Percentiles rank a stretch among this genome's conserved stretches.
These are phyloP conservation scores for Conistra vaccinii DNA, from an alignment of 2,888 invertebrate species.

Conservation along the genomic window DNA sequence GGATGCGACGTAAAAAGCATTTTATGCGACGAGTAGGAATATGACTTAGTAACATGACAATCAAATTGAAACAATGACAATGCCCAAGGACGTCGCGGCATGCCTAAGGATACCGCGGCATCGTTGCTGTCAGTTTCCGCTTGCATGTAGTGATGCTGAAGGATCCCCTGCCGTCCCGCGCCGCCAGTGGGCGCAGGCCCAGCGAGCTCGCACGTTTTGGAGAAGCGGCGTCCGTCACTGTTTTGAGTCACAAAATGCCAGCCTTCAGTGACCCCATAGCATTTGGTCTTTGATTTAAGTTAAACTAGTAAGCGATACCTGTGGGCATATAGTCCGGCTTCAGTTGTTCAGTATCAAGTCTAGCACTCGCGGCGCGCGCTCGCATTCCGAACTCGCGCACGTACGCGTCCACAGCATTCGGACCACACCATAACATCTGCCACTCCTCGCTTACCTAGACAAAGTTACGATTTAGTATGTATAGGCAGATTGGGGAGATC, in stretches of 20 bases:
- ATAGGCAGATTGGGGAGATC: not conserved
- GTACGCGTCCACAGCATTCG: constrained; percentile 77
- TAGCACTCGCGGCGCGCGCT: constrained; percentile 77
- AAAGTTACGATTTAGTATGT: not conserved
- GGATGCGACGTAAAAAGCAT: not conserved
- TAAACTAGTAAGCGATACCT: constrained; percentile 74
- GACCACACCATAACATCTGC: constrained; percentile 84
- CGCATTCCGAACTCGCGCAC: constrained; percentile 81
- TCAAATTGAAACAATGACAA: no score
- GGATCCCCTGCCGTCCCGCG: no score
- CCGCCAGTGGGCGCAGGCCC: no score
- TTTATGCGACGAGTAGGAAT: no score
- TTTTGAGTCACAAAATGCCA: not conserved
- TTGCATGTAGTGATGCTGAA: no score
- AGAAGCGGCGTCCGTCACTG: not conserved
- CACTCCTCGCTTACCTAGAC: constrained; percentile 83
- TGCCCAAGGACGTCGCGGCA: no score
- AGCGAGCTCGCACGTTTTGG: not conserved
- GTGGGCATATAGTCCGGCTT: constrained; percentile 74
- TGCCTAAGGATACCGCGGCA: no score
- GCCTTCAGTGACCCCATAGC: not conserved
- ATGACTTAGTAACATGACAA: no score
- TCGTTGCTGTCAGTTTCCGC: no score
- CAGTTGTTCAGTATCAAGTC: constrained; percentile 59
- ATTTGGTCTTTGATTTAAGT: no score